Evolutionary conservation across 2,797 vertebrate genomes (phyloP), one percentile per base, ranked within the genome.

Genomic region (Lateolabrax maculatus): DNA sequence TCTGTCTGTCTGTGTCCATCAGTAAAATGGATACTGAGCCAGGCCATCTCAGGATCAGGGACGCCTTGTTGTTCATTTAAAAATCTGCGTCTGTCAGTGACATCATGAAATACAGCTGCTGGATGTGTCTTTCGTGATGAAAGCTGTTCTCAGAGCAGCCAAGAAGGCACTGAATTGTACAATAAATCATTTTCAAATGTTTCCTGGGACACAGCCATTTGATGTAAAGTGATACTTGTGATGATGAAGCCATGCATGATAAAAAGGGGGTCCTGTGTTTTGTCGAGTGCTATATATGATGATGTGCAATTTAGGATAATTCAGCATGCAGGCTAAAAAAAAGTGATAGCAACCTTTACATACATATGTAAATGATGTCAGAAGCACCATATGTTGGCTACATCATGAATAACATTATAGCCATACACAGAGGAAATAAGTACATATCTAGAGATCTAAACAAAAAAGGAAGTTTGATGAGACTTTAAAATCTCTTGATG

Each of bases 11-110:
- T 70, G 41, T 68, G 7, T 46, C 77, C 46, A 64, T 83, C 31
- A 71, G 49, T 25, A 16, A 34, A 41, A 60, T 25, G 11, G 58
- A 64, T 48, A 13, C 73, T 29, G 51, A 75, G 69, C 27, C 77
- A 46, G 36, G 8, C 49, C 34, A 23, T 71, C 44, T 71, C 53
- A 64, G 78, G 61, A 77, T 80, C 41, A 66, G 41, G 29, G 69
- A 61, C 21, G 21, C 36, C 29, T 83, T 57, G 53, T 71, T 79
- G 56, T 58, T 68, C 41, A 43, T 75, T 79, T 67, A 57, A 57
- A 85, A 84, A 61, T 78, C 58, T 67, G 31, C 3, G 0, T 78
- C 57, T 75, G 67, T 87, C 71, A 57, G 63, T 75, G 27, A 70
- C 72, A 63, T 79, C 41, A 46, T 79, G 61, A 70, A 84, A 83